phyloP scores from a whole-genome alignment of 2,113 vertebrate genomes.

The Cacatua alba region DNA sequence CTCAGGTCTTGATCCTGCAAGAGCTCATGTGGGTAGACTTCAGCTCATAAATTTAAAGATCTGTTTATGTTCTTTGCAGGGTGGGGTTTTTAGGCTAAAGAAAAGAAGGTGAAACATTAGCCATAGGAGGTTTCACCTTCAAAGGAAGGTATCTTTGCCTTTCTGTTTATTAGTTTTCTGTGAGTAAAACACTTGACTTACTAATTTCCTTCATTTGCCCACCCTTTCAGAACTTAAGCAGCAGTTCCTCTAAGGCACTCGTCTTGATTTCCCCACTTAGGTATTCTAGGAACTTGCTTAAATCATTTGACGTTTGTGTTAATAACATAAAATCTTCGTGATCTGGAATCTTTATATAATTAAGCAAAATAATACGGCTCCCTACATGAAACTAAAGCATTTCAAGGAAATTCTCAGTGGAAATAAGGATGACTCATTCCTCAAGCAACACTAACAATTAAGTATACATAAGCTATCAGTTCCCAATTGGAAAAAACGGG shows the following conservation, averaged over 20 bases:
- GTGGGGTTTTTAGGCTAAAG: constrained; percentile 25
- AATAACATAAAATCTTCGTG: constrained; percentile 37
- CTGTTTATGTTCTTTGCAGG: constrained; percentile 3
- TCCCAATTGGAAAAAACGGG: constrained; percentile 12
- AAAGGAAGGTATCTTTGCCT: background rate
- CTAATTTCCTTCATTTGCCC: background rate
- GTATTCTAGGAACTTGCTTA: constrained; percentile 40
- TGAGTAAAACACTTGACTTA: constrained; percentile 11
- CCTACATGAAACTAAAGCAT: constrained; percentile 39
- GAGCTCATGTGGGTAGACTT: constrained; percentile 24
- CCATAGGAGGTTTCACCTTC: constrained; percentile 25
- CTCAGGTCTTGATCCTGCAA: constrained; percentile 51
- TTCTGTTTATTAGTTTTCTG: constrained; percentile 34
- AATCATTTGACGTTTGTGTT: constrained; percentile 44
- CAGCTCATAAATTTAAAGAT: constrained; percentile 30
- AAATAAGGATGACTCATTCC: constrained; percentile 56
- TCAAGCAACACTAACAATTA: constrained; percentile 33
- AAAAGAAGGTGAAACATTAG: constrained; percentile 33
- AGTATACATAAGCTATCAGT: background rate
- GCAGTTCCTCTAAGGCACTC: constrained; percentile 34
- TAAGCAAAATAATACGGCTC: constrained; percentile 58
- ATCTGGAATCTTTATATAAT: constrained; percentile 52
- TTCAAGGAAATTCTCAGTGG: constrained; percentile 47
- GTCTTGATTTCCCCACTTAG: constrained; percentile 40
- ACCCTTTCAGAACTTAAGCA: constrained; percentile 31